Evolutionary conservation across 2,113 vertebrate species (phyloP).

Genomic region (Budorcas taxicolor): DNA sequence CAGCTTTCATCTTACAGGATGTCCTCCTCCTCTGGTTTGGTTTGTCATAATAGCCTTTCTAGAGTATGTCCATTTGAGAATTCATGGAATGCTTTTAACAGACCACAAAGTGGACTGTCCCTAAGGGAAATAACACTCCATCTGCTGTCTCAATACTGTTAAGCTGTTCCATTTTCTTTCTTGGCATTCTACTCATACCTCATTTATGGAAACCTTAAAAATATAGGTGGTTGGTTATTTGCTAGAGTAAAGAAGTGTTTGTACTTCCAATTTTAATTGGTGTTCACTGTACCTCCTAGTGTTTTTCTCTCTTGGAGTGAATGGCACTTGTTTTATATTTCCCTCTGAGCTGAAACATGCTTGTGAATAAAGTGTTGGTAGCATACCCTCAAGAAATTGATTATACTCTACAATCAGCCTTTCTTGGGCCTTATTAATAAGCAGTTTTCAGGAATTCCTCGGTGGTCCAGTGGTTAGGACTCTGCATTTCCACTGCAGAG

Average conservation of each 20-base stretch:
- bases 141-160: not conserved
- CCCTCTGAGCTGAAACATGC: not conserved
- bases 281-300: not conserved
- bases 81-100: not conserved
- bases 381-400: not conserved
- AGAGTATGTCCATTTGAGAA: not conserved
- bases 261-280: not conserved
- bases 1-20: not conserved
- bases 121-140: not conserved
- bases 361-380: not conserved
- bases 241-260: not conserved
- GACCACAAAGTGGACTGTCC: not conserved
- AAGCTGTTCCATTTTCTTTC: not conserved
- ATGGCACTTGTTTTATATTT: not conserved
- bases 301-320: not conserved
- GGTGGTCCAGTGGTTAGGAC: not conserved
- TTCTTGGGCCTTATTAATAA: not conserved
- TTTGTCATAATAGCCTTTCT: not conserved
- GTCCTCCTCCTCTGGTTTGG: not conserved
- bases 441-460: not conserved
- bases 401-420: not conserved
- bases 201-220: not conserved
- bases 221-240: not conserved
- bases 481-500: not conserved
- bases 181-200: not conserved